Conservation (phyloP, 2,797 vertebrate genomes). For the Halcyon smyrnensis region DNA sequence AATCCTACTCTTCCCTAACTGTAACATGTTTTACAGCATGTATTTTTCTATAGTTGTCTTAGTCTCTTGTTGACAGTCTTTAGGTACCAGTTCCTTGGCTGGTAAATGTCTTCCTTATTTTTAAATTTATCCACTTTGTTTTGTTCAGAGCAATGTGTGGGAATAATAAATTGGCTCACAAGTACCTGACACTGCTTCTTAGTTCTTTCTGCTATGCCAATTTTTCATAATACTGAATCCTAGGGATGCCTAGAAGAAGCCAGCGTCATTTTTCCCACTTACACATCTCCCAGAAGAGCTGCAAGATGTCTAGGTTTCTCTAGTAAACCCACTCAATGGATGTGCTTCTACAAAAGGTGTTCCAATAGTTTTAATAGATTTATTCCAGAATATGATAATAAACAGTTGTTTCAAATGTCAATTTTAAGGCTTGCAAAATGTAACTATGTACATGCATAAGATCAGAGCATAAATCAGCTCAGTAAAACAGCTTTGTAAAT, state of each 20-base stretch:
- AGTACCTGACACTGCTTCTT: neutral
- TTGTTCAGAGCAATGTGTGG: neutral
- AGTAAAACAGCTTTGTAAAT: conserved; percentile 33
- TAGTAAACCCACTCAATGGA: neutral
- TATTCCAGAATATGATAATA: conserved; percentile 17
- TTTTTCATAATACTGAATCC: neutral
- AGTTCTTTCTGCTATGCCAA: neutral
- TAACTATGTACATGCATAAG: conserved; percentile 1
- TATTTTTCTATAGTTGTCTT: conserved; percentile 19
- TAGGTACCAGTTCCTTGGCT: conserved; percentile 3
- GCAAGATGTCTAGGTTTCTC: neutral
- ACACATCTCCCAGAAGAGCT: neutral
- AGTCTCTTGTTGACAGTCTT: conserved; percentile 33
- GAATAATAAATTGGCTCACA: conserved; percentile 19
- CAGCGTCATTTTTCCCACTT: neutral
- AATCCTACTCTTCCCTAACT: conserved; percentile 24
- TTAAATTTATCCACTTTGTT: conserved; percentile 26
- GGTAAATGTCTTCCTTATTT: conserved; percentile 32
- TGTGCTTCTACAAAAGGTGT: conserved; percentile 12
- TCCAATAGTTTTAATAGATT: conserved; percentile 47
- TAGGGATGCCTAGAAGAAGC: conserved; percentile 11
- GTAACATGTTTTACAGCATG: neutral
- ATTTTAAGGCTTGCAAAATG: conserved; percentile 52
- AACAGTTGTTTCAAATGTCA: conserved; percentile 8
- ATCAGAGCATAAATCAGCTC: conserved; percentile 39